Conservation (phyloP, 2,797 vertebrate genomes). For the Dallia pectoralis region DNA sequence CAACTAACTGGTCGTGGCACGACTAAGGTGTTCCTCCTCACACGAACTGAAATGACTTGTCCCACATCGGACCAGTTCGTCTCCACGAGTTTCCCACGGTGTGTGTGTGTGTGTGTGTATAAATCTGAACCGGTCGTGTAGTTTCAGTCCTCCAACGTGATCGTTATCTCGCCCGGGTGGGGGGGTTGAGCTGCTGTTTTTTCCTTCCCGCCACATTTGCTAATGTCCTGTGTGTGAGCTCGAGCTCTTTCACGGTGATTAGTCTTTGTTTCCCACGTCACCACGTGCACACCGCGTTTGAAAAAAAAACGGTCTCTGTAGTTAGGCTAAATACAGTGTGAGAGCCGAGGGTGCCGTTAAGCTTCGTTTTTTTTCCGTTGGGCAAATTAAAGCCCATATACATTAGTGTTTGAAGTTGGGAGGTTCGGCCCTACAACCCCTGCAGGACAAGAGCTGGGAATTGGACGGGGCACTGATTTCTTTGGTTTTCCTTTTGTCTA, state of each 20-base stretch:
- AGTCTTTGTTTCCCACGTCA: slow-evolving; percentile 61
- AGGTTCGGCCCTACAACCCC: slow-evolving; percentile 3
- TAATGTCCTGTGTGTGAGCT: slow-evolving; percentile 40
- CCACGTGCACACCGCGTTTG: not conserved
- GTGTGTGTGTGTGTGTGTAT: not conserved
- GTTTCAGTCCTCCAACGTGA: not conserved
- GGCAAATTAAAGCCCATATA: not conserved
- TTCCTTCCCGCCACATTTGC: slow-evolving; percentile 57
- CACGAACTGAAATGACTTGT: not conserved
- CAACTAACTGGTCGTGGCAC: slow-evolving; percentile 15
- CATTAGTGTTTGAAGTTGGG: slow-evolving; percentile 39
- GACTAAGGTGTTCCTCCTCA: slow-evolving; percentile 9
- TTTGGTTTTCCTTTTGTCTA: not conserved
- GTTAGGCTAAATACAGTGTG: slow-evolving; percentile 31
- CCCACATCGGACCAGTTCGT: not conserved
- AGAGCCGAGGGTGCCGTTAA: not conserved
- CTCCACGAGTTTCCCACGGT: slow-evolving; percentile 4
- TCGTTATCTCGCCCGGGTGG: slow-evolving; percentile 43
- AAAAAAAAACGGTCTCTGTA: slow-evolving; percentile 41
- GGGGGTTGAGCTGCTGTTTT: slow-evolving; percentile 51
- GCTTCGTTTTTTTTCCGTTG: slow-evolving; percentile 23
- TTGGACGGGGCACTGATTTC: slow-evolving; percentile 29
- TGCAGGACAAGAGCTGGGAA: slow-evolving; percentile 20
- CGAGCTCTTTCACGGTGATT: slow-evolving; percentile 58
- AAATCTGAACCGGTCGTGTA: too few species aligned